phyloP scores from a whole-genome alignment of 2,113 vertebrate species.

The Pelmatolapia mariae region DNA sequence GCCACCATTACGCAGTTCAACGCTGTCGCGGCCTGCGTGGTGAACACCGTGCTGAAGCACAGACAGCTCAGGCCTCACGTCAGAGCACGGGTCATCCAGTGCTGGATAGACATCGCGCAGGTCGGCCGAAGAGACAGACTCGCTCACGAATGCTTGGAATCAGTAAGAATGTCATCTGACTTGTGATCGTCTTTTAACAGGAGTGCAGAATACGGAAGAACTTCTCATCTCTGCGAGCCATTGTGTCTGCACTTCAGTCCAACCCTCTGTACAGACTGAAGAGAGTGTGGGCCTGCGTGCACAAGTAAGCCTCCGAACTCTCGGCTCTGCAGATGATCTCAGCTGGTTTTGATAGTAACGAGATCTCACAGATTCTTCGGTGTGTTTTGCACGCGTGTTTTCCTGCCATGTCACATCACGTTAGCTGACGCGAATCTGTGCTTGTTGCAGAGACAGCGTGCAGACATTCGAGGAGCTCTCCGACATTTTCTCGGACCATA shows the following conservation, averaged over 20 bases:
- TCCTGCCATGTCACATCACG: background rate
- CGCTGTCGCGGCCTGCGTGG: conserved; percentile 84
- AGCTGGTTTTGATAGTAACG: background rate
- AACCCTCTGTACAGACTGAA: conserved; percentile 93
- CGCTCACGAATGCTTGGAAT: background rate
- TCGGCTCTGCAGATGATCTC: background rate
- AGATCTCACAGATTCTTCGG: background rate
- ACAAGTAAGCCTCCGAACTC: conserved; percentile 77
- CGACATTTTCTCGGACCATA: conserved; percentile 91
- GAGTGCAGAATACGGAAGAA: conserved; percentile 96
- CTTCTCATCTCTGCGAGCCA: conserved; percentile 91
- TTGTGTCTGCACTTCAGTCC: conserved; percentile 90
- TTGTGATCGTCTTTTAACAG: conserved; percentile 52
- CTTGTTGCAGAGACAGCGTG: conserved; percentile 77
- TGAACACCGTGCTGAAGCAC: conserved; percentile 82
- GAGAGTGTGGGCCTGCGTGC: conserved; percentile 82
- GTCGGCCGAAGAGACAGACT: conserved; percentile 52
- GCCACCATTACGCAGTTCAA: conserved; percentile 96
- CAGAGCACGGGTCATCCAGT: conserved; percentile 87
- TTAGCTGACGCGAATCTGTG: background rate
- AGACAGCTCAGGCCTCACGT: conserved; percentile 81
- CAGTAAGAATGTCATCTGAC: too few species aligned
- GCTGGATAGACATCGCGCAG: conserved; percentile 92
- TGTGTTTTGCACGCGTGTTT: background rate
- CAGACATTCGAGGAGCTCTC: conserved; percentile 91